Percentiles rank a stretch among this genome's conserved stretches.
These are phyloP conservation scores for Arrhopalites spinosus DNA, from an alignment of 2,888 invertebrate genomes.

Conservation along the genomic window DNA sequence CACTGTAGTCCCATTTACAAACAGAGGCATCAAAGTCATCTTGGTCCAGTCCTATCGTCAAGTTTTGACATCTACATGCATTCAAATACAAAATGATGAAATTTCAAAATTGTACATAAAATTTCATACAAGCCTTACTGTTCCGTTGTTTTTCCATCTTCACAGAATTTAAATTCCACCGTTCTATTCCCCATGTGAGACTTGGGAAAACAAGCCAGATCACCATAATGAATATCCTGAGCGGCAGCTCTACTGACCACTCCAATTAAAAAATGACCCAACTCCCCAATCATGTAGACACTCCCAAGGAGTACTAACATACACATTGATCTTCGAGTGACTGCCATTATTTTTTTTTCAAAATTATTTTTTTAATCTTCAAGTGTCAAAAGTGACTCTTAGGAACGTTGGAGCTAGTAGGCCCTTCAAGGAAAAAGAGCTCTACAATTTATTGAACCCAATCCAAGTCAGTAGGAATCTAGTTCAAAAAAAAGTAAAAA, in stretches of 20 bases:
- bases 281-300: conserved; percentile 83
- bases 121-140: conserved; percentile 59
- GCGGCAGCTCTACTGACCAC: conserved; percentile 82
- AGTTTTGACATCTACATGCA: conserved; percentile 41
- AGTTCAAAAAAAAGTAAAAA: too few relatives aligned
- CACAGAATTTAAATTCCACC: conserved; percentile 62
- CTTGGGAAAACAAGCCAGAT: conserved; percentile 81
- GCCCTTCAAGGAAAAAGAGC: too few relatives aligned
- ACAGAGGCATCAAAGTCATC: conserved; percentile 73
- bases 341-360: neutral
- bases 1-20: conserved; percentile 93
- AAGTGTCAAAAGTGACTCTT: too few relatives aligned
- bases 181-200: conserved; percentile 64
- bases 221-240: conserved; percentile 82
- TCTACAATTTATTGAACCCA: too few relatives aligned
- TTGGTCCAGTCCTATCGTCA: conserved; percentile 27
- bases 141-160: conserved; percentile 64
- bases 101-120: too few relatives aligned
- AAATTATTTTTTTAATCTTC: too few relatives aligned
- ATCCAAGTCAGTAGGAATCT: too few relatives aligned
- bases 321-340: conserved; percentile 32
- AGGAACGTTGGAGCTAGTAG: too few relatives aligned
- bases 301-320: conserved; percentile 74
- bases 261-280: conserved; percentile 87
- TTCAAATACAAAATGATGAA: too few relatives aligned